These are phyloP conservation scores for Eudyptes chrysolophus DNA, from an alignment of 2,113 vertebrate genomes.

Conservation along the genomic window DNA sequence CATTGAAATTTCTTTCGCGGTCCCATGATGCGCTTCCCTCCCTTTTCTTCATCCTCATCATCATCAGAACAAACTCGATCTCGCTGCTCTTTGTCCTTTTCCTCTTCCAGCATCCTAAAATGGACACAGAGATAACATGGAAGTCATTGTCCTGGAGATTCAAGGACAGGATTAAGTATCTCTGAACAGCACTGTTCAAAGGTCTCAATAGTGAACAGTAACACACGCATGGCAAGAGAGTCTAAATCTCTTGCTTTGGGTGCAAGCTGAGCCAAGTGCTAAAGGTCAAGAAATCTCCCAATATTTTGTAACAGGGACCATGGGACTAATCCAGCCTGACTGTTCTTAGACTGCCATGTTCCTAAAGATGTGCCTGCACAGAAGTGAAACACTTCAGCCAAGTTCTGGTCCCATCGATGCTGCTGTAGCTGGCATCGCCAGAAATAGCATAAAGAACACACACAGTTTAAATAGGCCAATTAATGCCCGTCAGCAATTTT, in stretches of 20 bases:
- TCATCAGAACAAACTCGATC: slow-evolving; percentile 81
- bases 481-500: neutral
- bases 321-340: neutral
- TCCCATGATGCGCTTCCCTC: slow-evolving; percentile 77
- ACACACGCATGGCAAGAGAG: neutral
- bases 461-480: neutral
- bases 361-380: neutral
- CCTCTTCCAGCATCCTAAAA: slow-evolving; percentile 84
- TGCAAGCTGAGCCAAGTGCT: neutral
- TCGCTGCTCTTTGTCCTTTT: slow-evolving; percentile 82
- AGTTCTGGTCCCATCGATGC: neutral
- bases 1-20: slow-evolving; percentile 93
- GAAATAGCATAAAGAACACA: neutral
- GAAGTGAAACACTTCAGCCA: neutral
- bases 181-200: neutral
- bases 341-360: neutral
- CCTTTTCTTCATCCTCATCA: slow-evolving; percentile 83
- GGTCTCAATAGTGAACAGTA: neutral
- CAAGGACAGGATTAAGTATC: neutral
- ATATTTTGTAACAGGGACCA: neutral
- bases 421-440: neutral
- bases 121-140: neutral
- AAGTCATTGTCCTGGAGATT: neutral
- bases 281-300: neutral
- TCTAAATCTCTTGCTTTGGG: neutral